These are phyloP conservation scores for Lordiphosa andalusiaca DNA, from an alignment of 2,888 invertebrate genomes.

Conservation along the genomic window DNA sequence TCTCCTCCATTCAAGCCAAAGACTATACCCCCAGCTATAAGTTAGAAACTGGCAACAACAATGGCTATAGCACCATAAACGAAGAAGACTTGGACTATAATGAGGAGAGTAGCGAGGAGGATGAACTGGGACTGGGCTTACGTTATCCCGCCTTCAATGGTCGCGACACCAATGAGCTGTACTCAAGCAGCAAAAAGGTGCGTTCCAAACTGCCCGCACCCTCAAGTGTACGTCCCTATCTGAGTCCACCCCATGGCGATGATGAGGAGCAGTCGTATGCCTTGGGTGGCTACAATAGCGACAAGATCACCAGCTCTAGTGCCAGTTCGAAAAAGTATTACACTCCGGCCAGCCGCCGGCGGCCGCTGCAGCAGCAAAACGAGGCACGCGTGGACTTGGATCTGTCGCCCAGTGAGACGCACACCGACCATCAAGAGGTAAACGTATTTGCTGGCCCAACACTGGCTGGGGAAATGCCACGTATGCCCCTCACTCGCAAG, in stretches of 20 bases:
- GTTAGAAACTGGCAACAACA: slow-evolving; percentile 35
- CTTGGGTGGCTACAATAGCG: slow-evolving; percentile 47
- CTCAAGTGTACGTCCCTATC: slow-evolving; percentile 76
- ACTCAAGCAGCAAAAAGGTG: slow-evolving; percentile 66
- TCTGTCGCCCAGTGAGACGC: slow-evolving; percentile 72
- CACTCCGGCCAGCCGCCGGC: slow-evolving; percentile 44
- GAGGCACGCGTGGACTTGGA: slow-evolving; percentile 75
- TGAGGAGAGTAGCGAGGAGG: slow-evolving; percentile 76
- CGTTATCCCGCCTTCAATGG: slow-evolving; percentile 46
- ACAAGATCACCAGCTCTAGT: slow-evolving; percentile 31
- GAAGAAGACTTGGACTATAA: slow-evolving; percentile 75
- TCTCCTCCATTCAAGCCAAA: slow-evolving; percentile 63
- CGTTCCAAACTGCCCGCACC: slow-evolving; percentile 64
- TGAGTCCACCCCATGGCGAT: slow-evolving; percentile 76
- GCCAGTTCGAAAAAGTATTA: slow-evolving; percentile 56
- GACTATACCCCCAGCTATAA: slow-evolving; percentile 60
- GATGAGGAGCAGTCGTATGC: slow-evolving; percentile 44
- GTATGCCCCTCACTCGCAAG: slow-evolving; percentile 77
- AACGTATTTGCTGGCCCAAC: slow-evolving; percentile 67
- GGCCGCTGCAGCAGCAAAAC: slow-evolving; percentile 50
- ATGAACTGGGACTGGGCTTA: slow-evolving; percentile 51
- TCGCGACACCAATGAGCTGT: slow-evolving; percentile 68
- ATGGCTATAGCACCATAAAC: slow-evolving; percentile 66
- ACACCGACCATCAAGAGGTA: slow-evolving; percentile 77
- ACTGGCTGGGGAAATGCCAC: slow-evolving; percentile 62